These are phyloP conservation scores for Ibidorhyncha struthersii DNA, from an alignment of 2,113 vertebrate genomes.

Conservation along the genomic window DNA sequence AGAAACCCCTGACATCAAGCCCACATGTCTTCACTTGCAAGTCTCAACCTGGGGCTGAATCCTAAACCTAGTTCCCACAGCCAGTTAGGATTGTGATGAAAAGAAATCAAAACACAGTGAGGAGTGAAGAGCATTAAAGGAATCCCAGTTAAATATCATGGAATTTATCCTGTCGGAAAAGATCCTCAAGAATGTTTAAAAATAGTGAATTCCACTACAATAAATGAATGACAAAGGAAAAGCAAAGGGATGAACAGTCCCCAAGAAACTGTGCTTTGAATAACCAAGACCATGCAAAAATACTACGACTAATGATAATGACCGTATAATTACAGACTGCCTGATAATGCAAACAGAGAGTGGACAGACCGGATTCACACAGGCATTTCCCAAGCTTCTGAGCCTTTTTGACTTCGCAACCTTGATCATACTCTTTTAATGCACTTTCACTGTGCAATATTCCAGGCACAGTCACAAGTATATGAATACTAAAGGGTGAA, in stretches of 20 bases:
- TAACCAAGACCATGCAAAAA: background rate
- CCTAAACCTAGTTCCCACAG: background rate
- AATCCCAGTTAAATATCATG: background rate
- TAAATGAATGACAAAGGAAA: background rate
- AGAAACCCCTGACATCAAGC: background rate
- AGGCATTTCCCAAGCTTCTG: background rate
- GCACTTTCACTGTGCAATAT: background rate
- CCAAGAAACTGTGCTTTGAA: background rate
- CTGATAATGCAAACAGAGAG: background rate
- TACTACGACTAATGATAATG: background rate
- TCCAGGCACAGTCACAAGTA: background rate
- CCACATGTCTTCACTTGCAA: background rate
- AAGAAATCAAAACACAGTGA: background rate
- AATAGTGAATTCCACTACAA: background rate
- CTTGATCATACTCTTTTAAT: background rate
- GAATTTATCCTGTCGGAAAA: background rate
- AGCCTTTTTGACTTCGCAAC: background rate
- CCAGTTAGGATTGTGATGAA: accelerated
- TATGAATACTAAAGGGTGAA: background rate
- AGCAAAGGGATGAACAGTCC: background rate
- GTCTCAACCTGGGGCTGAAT: background rate
- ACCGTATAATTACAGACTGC: background rate
- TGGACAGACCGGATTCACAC: background rate
- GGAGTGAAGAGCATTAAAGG: background rate
- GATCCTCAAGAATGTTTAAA: background rate